These are phyloP conservation scores for Paramuricea clavata DNA, from an alignment of 92 coral and sea anemone genomes.

Conservation along the genomic window DNA sequence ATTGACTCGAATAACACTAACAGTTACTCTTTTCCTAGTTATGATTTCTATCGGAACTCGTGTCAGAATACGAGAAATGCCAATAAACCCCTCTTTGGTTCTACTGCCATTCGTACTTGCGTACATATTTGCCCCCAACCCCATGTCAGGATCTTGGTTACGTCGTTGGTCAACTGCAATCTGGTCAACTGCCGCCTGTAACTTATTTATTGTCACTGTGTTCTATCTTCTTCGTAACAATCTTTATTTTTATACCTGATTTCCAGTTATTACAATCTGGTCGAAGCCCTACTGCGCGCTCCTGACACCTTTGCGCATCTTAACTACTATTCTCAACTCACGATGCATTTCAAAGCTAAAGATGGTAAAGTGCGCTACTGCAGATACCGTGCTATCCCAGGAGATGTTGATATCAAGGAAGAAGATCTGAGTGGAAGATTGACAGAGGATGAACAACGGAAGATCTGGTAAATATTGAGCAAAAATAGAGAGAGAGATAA, in stretches of 20 bases:
- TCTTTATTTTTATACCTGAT: neutral
- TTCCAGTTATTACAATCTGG: neutral
- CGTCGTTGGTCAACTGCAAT: too few relatives aligned
- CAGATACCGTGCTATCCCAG: slow-evolving; percentile 75
- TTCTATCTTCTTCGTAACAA: neutral
- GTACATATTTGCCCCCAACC: too few relatives aligned
- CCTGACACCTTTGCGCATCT: slow-evolving; percentile 75
- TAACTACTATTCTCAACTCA: slow-evolving; percentile 76
- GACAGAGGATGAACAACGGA: slow-evolving; percentile 79
- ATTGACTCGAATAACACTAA: too few relatives aligned
- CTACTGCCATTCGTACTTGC: too few relatives aligned
- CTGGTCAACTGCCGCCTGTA: too few relatives aligned
- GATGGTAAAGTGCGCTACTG: slow-evolving; percentile 78
- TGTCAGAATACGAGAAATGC: too few relatives aligned
- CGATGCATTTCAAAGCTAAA: slow-evolving; percentile 71
- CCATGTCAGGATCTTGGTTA: too few relatives aligned
- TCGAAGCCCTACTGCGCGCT: slow-evolving; percentile 62
- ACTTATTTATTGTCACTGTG: too few relatives aligned
- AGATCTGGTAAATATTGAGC: slow-evolving; percentile 75
- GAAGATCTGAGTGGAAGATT: slow-evolving; percentile 72
- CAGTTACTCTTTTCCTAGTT: too few relatives aligned
- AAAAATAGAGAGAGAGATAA: too few relatives aligned
- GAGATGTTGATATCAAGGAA: slow-evolving; percentile 60
- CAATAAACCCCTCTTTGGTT: too few relatives aligned
- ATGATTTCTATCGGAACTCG: too few relatives aligned